Percentiles rank a stretch among this genome's conserved stretches.
Conservation (phyloP, 2,113 vertebrate species). For the Chaenogobius annularis region DNA sequence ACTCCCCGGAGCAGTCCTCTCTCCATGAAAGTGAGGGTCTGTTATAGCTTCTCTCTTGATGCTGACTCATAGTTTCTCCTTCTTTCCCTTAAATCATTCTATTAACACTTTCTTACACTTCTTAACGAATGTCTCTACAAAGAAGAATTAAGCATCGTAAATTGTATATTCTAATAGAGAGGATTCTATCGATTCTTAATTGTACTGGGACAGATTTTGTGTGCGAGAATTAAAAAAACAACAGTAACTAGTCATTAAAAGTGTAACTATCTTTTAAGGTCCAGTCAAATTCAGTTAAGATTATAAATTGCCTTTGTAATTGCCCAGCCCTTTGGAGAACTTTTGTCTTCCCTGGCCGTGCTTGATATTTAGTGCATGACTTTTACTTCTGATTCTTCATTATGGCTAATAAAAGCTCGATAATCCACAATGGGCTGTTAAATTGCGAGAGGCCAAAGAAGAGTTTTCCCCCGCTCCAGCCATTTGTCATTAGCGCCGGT, state of each 20-base stretch:
- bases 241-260: neutral
- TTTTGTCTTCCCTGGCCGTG: slow-evolving; percentile 11
- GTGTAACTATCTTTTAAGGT: slow-evolving; percentile 3
- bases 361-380: slow-evolving; percentile 8
- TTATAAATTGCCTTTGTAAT: neutral
- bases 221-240: neutral
- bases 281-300: neutral
- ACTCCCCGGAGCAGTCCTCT: slow-evolving; percentile 90
- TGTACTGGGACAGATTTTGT: too few relatives aligned
- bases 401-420: slow-evolving; percentile 24
- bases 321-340: neutral
- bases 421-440: slow-evolving; percentile 15
- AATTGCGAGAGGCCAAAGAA: slow-evolving; percentile 22
- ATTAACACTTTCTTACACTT: neutral
- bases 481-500: slow-evolving; percentile 47
- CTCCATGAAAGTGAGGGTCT: slow-evolving; percentile 99
- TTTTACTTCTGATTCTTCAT: slow-evolving; percentile 16
- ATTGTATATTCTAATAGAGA: too few relatives aligned
- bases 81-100: neutral
- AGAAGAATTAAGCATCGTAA: too few relatives aligned
- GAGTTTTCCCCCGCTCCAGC: slow-evolving; percentile 10
- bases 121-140: neutral
- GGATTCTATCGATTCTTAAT: too few relatives aligned
- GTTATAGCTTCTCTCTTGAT: slow-evolving; percentile 79
- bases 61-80: slow-evolving; percentile 10